Evolutionary conservation across 2,888 invertebrate genomes (phyloP).

Genomic region (Trypoxylon attenuatum): DNA sequence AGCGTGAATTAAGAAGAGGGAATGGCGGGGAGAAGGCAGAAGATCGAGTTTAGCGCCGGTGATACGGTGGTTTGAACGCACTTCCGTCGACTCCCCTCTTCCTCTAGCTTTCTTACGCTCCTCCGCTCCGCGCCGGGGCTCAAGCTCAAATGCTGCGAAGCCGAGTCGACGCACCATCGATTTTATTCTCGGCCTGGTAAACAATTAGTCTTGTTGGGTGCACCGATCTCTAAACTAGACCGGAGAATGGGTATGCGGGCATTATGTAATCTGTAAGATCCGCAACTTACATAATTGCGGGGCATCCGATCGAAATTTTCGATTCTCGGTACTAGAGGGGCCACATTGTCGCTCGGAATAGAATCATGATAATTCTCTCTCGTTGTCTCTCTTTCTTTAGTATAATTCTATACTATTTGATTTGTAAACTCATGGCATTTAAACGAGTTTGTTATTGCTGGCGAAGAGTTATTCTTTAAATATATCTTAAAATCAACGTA

Average conservation of each 20-base stretch:
- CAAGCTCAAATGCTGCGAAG: background rate
- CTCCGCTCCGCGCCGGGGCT: background rate
- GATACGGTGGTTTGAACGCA: constrained; percentile 7
- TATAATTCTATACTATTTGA: too few species aligned
- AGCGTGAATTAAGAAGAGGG: constrained; percentile 59
- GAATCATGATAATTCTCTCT: too few species aligned
- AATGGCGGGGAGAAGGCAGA: background rate
- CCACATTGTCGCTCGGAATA: background rate
- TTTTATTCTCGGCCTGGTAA: constrained; percentile 37
- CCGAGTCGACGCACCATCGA: constrained; percentile 15
- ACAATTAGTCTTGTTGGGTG: constrained; percentile 37
- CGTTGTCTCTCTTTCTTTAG: too few species aligned
- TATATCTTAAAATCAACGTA: constrained; percentile 26
- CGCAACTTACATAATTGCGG: constrained; percentile 31
- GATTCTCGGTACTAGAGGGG: background rate
- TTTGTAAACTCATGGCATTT: too few species aligned
- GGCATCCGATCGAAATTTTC: constrained; percentile 4
- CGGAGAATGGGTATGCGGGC: constrained; percentile 13
- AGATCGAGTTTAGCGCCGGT: constrained; percentile 9
- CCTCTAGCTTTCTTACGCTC: background rate
- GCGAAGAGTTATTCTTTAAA: background rate
- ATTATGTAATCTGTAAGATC: constrained; percentile 35
- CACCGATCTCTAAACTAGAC: constrained; percentile 19
- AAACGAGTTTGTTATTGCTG: background rate
- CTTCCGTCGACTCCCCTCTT: too few species aligned